Evolutionary conservation across 2,113 vertebrate genomes (phyloP).

Genomic region (Accipiter cooperii): DNA sequence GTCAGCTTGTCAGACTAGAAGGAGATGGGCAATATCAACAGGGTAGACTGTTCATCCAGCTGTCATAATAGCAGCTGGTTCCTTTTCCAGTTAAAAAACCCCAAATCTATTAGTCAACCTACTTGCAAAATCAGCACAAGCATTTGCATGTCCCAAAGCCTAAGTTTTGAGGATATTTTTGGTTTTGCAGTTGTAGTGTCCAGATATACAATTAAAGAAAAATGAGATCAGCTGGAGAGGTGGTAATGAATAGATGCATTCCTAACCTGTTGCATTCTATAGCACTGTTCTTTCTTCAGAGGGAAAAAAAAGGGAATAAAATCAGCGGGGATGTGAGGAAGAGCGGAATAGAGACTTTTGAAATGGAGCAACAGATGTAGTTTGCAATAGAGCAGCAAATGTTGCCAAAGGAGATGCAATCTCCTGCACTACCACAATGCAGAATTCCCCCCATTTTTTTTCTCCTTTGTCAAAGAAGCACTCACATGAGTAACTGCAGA

Average conservation of each 20-base stretch:
- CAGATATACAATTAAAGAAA: neutral
- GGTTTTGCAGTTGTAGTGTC: neutral
- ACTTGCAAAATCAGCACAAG: neutral
- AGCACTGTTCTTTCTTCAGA: neutral
- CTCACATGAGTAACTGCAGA: neutral
- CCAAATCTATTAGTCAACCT: neutral
- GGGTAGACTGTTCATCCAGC: neutral
- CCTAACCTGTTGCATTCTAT: neutral
- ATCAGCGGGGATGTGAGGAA: neutral
- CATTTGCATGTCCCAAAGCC: neutral
- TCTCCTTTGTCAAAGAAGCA: neutral
- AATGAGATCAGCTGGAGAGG: neutral
- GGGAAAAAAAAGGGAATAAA: neutral
- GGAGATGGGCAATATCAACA: neutral
- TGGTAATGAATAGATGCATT: neutral
- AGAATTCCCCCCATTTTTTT: neutral
- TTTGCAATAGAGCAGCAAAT: neutral
- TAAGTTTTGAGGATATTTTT: neutral
- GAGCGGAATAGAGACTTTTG: neutral
- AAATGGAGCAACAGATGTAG: neutral
- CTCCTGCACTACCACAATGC: neutral
- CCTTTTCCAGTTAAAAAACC: neutral
- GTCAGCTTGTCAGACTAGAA: neutral
- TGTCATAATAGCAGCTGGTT: neutral
- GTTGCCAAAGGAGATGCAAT: rapidly evolving